Percentiles rank a stretch among this genome's conserved stretches.
Evolutionary conservation across 37 sponge, comb jelly and placozoan species (phyloP).

Genomic region (Crambe crambe): DNA sequence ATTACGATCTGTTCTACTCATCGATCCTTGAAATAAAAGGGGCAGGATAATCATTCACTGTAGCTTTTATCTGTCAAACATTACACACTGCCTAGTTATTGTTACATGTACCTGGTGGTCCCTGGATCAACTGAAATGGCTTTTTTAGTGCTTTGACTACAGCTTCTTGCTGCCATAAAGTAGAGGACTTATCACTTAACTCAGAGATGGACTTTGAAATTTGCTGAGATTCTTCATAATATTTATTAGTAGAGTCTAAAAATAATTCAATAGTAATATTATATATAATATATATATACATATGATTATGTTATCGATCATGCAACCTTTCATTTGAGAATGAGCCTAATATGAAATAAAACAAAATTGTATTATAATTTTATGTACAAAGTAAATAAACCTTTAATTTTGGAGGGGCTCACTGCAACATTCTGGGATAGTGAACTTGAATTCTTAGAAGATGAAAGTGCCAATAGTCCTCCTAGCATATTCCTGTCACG

Average conservation of each 20-base stretch:
- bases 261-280: too few relatives aligned
- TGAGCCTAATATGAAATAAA: too few relatives aligned
- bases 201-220: not conserved
- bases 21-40: too few relatives aligned
- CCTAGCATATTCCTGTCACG: slow-evolving; percentile 28
- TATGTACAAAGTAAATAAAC: not conserved
- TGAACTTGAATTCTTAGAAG: not conserved
- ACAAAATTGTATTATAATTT: too few relatives aligned
- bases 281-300: too few relatives aligned
- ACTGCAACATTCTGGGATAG: not conserved
- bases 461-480: slow-evolving; percentile 11
- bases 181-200: not conserved
- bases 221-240: not conserved
- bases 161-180: slow-evolving; percentile 39
- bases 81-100: not conserved
- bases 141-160: slow-evolving; percentile 13
- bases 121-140: slow-evolving; percentile 68
- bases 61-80: too few relatives aligned
- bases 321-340: too few relatives aligned
- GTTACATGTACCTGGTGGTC: slow-evolving; percentile 64
- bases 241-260: too few relatives aligned
- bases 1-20: too few relatives aligned
- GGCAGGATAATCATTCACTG: too few relatives aligned
- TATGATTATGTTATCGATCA: too few relatives aligned
- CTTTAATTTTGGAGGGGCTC: not conserved